phyloP scores from a whole-genome alignment of 2,888 invertebrate species.

The Strigamia maritima region DNA sequence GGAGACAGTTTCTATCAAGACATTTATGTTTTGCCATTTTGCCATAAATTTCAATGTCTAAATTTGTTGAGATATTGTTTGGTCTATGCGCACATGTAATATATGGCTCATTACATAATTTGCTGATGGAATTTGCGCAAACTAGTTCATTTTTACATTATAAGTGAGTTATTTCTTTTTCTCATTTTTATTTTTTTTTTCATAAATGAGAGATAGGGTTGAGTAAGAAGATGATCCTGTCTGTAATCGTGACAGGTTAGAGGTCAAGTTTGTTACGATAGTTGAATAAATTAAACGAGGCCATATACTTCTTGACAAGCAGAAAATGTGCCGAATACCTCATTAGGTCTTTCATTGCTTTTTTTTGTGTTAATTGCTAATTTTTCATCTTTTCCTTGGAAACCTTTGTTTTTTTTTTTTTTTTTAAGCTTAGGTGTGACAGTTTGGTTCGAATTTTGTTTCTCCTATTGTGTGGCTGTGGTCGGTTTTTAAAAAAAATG shows the following conservation, averaged over 20 bases:
- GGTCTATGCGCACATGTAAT: not conserved
- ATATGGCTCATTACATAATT: not conserved
- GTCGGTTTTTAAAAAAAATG: not conserved
- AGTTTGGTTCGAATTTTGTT: not conserved
- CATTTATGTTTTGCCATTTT: too few relatives aligned
- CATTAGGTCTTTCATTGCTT: constrained; percentile 32
- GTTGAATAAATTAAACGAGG: constrained; percentile 32
- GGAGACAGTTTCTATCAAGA: too few relatives aligned
- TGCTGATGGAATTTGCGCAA: not conserved
- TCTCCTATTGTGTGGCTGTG: not conserved
- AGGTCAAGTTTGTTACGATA: constrained; percentile 32
- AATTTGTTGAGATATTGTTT: not conserved
- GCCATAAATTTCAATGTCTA: too few relatives aligned
- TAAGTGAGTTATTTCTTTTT: constrained; percentile 18
- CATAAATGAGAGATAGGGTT: constrained; percentile 3
- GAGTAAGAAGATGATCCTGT: constrained; percentile 34
- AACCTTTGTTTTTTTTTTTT: not conserved
- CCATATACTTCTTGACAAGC: constrained; percentile 34
- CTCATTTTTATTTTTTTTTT: not conserved
- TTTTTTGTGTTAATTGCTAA: constrained; percentile 31
- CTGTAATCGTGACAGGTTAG: constrained; percentile 23
- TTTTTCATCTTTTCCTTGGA: constrained; percentile 25
- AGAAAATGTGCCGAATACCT: constrained; percentile 32
- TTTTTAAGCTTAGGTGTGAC: constrained; percentile 6
- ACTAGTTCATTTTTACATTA: constrained; percentile 10